Percentiles rank a stretch among this genome's conserved stretches.
Evolutionary conservation across 2,797 vertebrate genomes (phyloP).

Genomic region (Coranthus polyacanthus): DNA sequence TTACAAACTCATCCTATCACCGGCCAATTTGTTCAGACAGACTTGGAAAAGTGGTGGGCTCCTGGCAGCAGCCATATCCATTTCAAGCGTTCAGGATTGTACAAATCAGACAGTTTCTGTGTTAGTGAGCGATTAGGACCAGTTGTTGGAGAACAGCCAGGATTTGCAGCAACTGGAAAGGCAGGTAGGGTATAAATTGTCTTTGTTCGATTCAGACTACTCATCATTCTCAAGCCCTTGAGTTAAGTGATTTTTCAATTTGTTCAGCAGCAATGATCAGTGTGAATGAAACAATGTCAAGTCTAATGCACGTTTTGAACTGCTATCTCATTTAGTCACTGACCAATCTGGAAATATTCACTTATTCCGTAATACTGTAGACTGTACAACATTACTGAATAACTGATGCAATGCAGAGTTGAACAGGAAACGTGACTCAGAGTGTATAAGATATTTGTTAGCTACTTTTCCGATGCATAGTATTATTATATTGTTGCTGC

Average conservation of each 20-base stretch:
- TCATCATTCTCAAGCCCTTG: constrained; percentile 34
- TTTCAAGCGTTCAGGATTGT: constrained; percentile 25
- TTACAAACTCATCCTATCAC: constrained; percentile 28
- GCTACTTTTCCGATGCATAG: no score
- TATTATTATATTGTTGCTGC: no score
- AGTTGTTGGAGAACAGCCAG: constrained; percentile 54
- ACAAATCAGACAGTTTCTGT: constrained; percentile 29
- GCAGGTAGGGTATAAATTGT: constrained; percentile 49
- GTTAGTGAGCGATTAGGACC: constrained; percentile 54
- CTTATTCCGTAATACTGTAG: constrained; percentile 11
- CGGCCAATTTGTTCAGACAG: constrained; percentile 41
- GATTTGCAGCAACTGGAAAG: constrained; percentile 25
- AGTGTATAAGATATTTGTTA: not conserved
- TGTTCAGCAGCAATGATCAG: constrained; percentile 25
- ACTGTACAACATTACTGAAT: no score
- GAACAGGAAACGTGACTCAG: not conserved
- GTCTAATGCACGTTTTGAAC: constrained; percentile 42
- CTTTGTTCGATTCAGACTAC: constrained; percentile 50
- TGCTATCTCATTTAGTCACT: constrained; percentile 28
- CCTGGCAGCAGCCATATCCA: constrained; percentile 42
- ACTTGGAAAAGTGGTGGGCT: constrained; percentile 21
- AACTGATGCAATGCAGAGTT: no score
- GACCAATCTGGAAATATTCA: constrained; percentile 14
- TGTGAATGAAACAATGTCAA: constrained; percentile 52
- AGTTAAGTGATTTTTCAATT: constrained; percentile 60